Evolutionary conservation across 2,797 vertebrate genomes (phyloP).

Genomic region (Siniperca scherzeri): DNA sequence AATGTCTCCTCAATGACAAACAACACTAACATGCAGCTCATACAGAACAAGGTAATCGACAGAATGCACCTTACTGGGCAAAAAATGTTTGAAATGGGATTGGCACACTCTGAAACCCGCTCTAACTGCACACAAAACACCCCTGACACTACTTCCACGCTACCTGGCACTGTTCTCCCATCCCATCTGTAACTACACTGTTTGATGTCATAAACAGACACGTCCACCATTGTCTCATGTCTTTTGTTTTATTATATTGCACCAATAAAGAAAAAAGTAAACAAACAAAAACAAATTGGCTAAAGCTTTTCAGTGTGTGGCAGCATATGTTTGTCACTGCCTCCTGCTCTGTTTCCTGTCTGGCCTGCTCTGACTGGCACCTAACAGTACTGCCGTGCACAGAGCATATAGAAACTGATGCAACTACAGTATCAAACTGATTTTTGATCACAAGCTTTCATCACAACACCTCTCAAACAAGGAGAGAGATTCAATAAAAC

Average conservation of each 20-base stretch:
- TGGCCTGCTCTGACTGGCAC: not conserved
- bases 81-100: not conserved
- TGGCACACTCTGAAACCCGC: not conserved
- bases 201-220: no score
- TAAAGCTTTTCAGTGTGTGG: not conserved
- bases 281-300: no score
- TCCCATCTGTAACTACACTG: no score
- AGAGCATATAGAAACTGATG: not conserved
- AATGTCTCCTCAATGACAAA: not conserved
- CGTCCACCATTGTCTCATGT: no score
- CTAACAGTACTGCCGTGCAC: no score
- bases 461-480: not conserved
- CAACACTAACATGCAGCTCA: not conserved
- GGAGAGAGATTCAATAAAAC: not conserved
- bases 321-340: not conserved
- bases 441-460: not conserved
- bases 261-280: no score
- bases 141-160: no score
- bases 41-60: not conserved
- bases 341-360: not conserved
- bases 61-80: not conserved
- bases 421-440: not conserved
- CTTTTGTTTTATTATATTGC: no score
- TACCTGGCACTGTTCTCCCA: no score
- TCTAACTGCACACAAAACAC: no score